Evolutionary conservation across 2,797 vertebrate species (phyloP), one percentile per base, ranked within the genome.

Genomic region (Sebastes vulpes): DNA sequence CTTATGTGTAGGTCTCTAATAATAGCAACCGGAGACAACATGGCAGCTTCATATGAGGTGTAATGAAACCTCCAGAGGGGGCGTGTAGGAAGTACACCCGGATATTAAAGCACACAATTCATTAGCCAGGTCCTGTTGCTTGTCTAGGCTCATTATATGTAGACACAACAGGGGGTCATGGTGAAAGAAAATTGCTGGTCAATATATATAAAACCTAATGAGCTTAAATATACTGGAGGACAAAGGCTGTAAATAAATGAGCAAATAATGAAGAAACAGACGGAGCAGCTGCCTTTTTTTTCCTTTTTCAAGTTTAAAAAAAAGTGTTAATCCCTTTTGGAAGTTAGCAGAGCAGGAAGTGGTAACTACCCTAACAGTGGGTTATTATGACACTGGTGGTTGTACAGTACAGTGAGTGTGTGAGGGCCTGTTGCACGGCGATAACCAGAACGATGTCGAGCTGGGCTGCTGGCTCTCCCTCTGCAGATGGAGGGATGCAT

Each of bases 361-460:
- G 50, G 75, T 46, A 86, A 72, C 77, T 72, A 56, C 52, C 75
- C 64, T 60, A 53, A 86, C 73, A 60, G 59, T 58, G 83, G 80
- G 61, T 85, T 70, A 90, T 91, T 86, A 86, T 58, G 71, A 84
- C 58, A 28, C 81, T 52, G 38, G 78, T 85, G 76, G 70, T 66
- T 83, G 72, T 74, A 68, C 26, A 61, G 76, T 74, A 65, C 23
- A 61, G 77, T 26, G 75, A 85, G 82, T 57, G 73, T 56, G 61
- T 25, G 58, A 77, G 81, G 64, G 85, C 75, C 88, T 93, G 91
- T 86, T 82, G 90, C 79, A 64, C 18, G 0, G 58, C 54, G 91
- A 93, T 93, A 93, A 92, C 82, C 87, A 87, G 77, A 86, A 72
- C 52, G 50, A 76, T 54, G 83, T 66, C 1, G 63, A 88, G 83